Base-by-base conservation (phyloP, 2,797 vertebrate species). In the Rhabdomys pumilio region DNA sequence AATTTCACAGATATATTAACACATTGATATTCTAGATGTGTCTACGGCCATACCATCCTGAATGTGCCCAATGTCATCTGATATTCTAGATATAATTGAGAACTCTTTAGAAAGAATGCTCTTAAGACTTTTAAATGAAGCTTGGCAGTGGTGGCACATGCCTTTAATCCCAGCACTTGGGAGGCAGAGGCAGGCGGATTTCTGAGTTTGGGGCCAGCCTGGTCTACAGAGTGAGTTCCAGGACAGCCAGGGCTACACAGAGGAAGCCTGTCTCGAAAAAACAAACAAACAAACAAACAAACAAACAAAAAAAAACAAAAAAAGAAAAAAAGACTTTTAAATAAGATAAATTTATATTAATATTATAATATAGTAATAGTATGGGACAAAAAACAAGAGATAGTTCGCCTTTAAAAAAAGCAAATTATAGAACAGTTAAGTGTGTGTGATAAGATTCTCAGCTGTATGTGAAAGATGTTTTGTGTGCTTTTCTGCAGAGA, bases 251-350 rank as follows among this genome's bases (percentile, higher is more conserved):
- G 44, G 44, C 44, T 44, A 44, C 44, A 44, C 44, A 44, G 5
- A 44, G 44, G 5, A 44, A 44, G 44, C 44, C 44, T 44, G 44
- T 44, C 44, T 44, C 44, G 44, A n/a, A n/a, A n/a, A 44, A 44
- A 44, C 44, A 44, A 44, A 44, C 44, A 44, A 44, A 44, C 44
- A 44, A 44, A 44, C 44, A 44, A 44, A 44, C 44, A 44, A 44
- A 44, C 44, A 44, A 44, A n/a, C n/a, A n/a, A n/a, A n/a, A n/a
- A n/a, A n/a, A n/a, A n/a, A n/a, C n/a, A n/a, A n/a, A n/a, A n/a
- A n/a, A n/a, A 96, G 90, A 90, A 69, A 92, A 75, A 91, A 90
- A 94, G 9, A 47, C 57, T 92, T 96, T 96, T 82, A 96, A 91
- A 59, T 94, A 34, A 97, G 75, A 61, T 91, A 69, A 41, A 73